phyloP scores from a whole-genome alignment of 2,797 vertebrate genomes.

The Xerus rutilus region DNA sequence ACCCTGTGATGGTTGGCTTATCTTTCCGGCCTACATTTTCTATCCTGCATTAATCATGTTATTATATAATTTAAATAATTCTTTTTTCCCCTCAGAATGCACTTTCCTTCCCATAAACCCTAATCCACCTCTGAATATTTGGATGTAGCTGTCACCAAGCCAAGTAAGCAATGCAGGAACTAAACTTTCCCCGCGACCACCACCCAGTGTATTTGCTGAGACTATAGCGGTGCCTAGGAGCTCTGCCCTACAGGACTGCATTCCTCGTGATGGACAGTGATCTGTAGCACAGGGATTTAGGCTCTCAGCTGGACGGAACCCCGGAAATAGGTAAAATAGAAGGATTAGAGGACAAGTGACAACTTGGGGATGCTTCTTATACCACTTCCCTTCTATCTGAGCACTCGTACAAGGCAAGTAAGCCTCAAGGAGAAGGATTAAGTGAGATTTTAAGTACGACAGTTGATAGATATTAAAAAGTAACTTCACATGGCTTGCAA shows the following conservation, averaged over 20 bases:
- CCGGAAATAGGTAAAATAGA: accelerated
- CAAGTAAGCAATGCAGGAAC: not conserved
- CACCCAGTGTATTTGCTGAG: not conserved
- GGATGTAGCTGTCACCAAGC: not conserved
- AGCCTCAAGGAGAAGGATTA: not conserved
- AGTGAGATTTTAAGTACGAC: not conserved
- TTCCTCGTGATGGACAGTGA: too few species aligned
- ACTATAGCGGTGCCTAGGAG: too few species aligned
- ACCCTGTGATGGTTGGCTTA: too few species aligned
- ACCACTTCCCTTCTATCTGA: not conserved
- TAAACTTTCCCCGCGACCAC: accelerated
- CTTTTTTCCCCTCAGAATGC: not conserved
- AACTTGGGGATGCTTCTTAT: not conserved
- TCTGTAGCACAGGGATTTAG: not conserved
- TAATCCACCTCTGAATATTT: not conserved
- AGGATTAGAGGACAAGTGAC: not conserved
- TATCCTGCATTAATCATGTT: too few species aligned
- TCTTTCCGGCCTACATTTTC: not conserved
- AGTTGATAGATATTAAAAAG: not conserved
- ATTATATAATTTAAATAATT: not conserved
- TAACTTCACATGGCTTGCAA: not conserved
- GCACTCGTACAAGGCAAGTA: not conserved
- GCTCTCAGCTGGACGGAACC: accelerated
- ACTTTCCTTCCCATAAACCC: not conserved
- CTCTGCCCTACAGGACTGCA: accelerated